These are phyloP conservation scores for Fulica atra DNA, from an alignment of 2,113 vertebrate species.

Conservation along the genomic window DNA sequence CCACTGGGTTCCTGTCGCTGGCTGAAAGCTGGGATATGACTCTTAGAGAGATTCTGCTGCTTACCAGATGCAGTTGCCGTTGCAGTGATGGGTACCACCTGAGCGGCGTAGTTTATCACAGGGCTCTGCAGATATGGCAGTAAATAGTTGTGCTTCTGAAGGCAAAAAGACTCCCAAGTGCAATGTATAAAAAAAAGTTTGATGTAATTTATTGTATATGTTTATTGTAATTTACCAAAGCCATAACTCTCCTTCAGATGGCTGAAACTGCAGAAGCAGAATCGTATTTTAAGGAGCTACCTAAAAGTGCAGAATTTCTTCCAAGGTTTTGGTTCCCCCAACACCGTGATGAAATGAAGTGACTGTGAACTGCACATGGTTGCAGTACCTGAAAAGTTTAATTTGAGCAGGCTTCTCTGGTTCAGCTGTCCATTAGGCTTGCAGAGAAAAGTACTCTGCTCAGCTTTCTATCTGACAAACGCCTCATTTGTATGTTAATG, in stretches of 20 bases:
- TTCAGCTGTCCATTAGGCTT: slow-evolving; percentile 47
- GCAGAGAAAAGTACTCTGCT: neutral
- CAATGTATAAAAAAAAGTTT: neutral
- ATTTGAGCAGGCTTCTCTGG: neutral
- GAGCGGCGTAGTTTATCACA: neutral
- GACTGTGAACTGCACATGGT: neutral
- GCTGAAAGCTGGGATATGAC: neutral
- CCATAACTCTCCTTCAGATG: neutral
- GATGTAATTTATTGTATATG: neutral
- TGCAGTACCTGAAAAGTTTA: neutral
- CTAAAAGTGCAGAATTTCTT: neutral
- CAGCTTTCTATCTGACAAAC: slow-evolving; percentile 12
- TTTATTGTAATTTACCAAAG: neutral
- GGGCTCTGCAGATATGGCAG: neutral
- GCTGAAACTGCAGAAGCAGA: neutral
- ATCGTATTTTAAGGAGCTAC: neutral
- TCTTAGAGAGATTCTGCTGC: neutral
- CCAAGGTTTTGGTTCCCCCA: neutral
- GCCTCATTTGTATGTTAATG: slow-evolving; percentile 71
- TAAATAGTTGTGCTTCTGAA: neutral
- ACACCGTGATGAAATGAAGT: neutral
- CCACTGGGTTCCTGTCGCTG: neutral
- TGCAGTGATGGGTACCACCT: neutral
- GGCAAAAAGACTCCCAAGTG: neutral
- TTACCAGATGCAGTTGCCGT: neutral